Conservation (phyloP, 2,888 invertebrate genomes). For the Trachelus tabidus region DNA sequence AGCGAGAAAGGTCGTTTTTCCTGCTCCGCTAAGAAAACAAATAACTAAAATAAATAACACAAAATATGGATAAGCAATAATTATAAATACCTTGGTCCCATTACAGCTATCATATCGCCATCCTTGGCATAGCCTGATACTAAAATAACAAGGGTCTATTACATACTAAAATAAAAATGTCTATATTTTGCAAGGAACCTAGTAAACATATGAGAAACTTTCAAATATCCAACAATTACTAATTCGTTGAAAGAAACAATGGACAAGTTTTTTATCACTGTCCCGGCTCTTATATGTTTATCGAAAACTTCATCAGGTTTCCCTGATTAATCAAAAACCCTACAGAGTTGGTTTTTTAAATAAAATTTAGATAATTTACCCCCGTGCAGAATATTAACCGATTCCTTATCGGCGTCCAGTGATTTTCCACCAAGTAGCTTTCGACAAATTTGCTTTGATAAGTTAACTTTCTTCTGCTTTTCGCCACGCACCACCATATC, state of each 20-base stretch:
- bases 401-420: not conserved
- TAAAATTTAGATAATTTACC: not conserved
- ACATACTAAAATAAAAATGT: not conserved
- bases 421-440: not conserved
- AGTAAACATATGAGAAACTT: not conserved
- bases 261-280: too few relatives aligned
- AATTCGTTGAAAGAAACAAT: not conserved
- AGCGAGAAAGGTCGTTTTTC: slow-evolving; percentile 71
- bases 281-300: too few relatives aligned
- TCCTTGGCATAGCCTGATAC: slow-evolving; percentile 57
- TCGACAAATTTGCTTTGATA: not conserved
- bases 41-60: not conserved
- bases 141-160: slow-evolving; percentile 30
- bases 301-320: too few relatives aligned
- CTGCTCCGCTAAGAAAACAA: slow-evolving; percentile 68
- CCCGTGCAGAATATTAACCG: not conserved
- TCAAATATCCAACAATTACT: not conserved
- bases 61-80: not conserved
- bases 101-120: slow-evolving; percentile 57
- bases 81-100: slow-evolving; percentile 60
- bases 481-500: not conserved
- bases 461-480: not conserved
- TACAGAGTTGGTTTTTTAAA: not conserved
- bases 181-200: not conserved
- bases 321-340: not conserved